phyloP scores from a whole-genome alignment of 2,888 invertebrate species.

The Nephrotoma appendiculata region DNA sequence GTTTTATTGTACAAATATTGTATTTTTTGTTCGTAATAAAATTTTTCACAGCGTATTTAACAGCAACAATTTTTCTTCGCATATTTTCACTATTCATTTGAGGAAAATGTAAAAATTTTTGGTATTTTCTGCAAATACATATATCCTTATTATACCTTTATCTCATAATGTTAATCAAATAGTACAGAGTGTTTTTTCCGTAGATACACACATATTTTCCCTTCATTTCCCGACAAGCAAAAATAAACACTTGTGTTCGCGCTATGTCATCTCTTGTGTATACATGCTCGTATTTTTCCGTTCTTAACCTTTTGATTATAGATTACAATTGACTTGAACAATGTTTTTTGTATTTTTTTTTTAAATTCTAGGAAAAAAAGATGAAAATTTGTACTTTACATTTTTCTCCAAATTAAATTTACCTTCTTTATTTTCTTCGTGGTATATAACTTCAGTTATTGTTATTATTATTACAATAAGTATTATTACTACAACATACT shows the following conservation, averaged over 20 bases:
- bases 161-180: not conserved
- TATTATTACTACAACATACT: not conserved
- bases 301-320: not conserved
- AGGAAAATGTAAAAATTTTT: not conserved
- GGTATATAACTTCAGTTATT: not conserved
- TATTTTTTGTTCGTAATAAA: not conserved
- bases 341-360: not conserved
- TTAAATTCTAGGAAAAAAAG: not conserved
- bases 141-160: not conserved
- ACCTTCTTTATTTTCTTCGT: not conserved
- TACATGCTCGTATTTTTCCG: not conserved
- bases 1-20: not conserved
- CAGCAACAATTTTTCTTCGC: not conserved
- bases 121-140: not conserved
- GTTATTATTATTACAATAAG: not conserved
- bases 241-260: not conserved
- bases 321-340: not conserved
- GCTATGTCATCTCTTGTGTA: not conserved
- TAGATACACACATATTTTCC: not conserved
- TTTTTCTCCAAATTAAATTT: not conserved
- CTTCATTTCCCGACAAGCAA: not conserved
- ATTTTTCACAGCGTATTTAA: not conserved
- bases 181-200: not conserved
- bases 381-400: not conserved
- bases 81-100: not conserved